Percentiles rank a stretch among this genome's conserved stretches.
phyloP scores from a whole-genome alignment of 2,113 vertebrate genomes.

The Peromyscus polionotus region DNA sequence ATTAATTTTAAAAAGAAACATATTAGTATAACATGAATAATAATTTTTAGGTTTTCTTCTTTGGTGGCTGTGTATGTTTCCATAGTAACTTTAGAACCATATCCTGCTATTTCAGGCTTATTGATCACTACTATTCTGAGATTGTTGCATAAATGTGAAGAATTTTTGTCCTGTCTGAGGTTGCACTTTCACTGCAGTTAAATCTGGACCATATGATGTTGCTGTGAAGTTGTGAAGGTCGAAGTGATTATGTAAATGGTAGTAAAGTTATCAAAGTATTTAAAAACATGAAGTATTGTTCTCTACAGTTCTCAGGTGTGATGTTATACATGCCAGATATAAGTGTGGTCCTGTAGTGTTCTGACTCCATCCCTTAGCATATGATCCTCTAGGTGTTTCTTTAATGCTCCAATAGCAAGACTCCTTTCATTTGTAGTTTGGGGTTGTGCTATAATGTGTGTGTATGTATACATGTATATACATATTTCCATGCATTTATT shows the following conservation, averaged over 20 bases:
- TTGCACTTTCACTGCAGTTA: neutral
- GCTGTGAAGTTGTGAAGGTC: neutral
- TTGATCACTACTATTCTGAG: neutral
- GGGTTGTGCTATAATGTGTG: neutral
- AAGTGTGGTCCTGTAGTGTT: neutral
- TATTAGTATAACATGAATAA: neutral
- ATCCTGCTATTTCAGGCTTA: neutral
- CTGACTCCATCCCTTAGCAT: neutral
- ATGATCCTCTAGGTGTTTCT: neutral
- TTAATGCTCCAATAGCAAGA: neutral
- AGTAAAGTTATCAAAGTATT: neutral
- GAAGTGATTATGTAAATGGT: neutral
- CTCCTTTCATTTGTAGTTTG: neutral
- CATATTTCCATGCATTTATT: neutral
- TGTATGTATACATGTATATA: neutral
- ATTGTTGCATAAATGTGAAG: neutral
- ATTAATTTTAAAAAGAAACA: slow-evolving; percentile 29
- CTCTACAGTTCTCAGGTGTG: neutral
- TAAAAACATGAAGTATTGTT: neutral
- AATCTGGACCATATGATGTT: neutral
- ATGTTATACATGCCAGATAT: neutral
- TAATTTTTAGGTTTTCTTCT: slow-evolving; percentile 5
- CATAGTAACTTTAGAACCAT: neutral
- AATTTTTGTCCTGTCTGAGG: neutral
- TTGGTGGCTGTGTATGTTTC: neutral